Evolutionary conservation across 1,140 invertebrate genomes (phyloP), one percentile per base, ranked within the genome.

Genomic region (Bradysia coprophila): DNA sequence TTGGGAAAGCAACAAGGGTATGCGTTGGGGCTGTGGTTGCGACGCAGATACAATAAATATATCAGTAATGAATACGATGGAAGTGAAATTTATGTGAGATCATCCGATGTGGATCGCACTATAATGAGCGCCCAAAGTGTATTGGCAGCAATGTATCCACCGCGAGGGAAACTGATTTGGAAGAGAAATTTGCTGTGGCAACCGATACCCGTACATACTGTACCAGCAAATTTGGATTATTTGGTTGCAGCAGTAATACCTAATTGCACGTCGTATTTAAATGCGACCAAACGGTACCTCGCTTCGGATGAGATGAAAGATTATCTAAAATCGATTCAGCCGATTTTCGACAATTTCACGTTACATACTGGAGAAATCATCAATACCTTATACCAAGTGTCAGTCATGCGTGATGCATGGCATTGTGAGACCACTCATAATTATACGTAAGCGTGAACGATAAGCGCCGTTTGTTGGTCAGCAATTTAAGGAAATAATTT

Each of bases 101-200:
- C 85, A 41, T 91, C 89, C 2, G 81, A 90, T 62, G 74, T 78
- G 2, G 86, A 94, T 64, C 69, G 90, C 18, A 90, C 89, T 13
- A 59, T 95, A 5, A 91, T 90, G 81, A 92, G 86, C 48, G 90
- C 86, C 0, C 68, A 81, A 56, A 66, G 74, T 2, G 80, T 89
- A 63, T 65, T 93, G 42, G 87, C 87, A 43, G 85, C 85, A 4
- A 69, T 85, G 45, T 87, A 78, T 55, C 80, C 83, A 6, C 73
- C 75, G 1, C 51, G 52, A 11, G 64, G 61, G 4, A 51, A 61
- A 15, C 64, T 75, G 49, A 45, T 74, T 3, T 92, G 85, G 81
- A 73, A 87, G 53, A 43, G 50, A 1, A 46, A 71, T 3, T 55
- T 91, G 2, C 51, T 62, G 10, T 95, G 90, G 90, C 87, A 91